Evolutionary conservation across 2,797 vertebrate species (phyloP), one percentile per base, ranked within the genome.

Genomic region (Buphagus erythrorhynchus): DNA sequence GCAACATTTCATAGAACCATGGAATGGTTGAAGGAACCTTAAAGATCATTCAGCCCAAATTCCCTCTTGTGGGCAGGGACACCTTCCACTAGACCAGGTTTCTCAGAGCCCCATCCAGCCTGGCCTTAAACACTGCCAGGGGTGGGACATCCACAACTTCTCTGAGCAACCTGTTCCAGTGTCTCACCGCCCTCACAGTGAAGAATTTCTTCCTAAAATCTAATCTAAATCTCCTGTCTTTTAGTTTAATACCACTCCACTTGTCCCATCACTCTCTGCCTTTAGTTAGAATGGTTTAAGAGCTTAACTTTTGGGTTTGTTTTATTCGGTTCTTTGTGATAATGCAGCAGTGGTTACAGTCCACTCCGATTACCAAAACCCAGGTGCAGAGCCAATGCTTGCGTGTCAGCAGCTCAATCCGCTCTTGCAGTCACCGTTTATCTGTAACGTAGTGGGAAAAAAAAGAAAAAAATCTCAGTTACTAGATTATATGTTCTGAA

Each of bases 331-430:
- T 36, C 22, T 48, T 25, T 86, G 40, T 18, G 63, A 18, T 52
- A 59, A 13, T 16, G 3, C 49, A 46, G 12, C 6, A 7, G 19
- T 63, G 42, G 22, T 18, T 28, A 10, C 0, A 0, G 13, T n/a
- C 43, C 0, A 0, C 9, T 51, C 42, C 0, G 0, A 7, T n/a
- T 42, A 12, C n/a, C 59, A 75, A 58, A 78, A 28, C 4, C 2
- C 42, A n/a, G 42, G 33, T 52, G 58, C 79, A 43, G 25, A 48
- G 40, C 25, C 40, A 62, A 1, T 0, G 2, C 35, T 31, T 35
- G 8, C 11, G 3, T 8, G 11, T 35, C 69, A 78, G 57, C 31
- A 43, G 8, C 35, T 74, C 38, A 14, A 9, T 35, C 58, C 29
- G 33, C 40, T 78, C 71, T 46, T 62, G 52, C 52, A 63, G 7